These are phyloP conservation scores for Cotesia typhae DNA, from an alignment of 1,140 invertebrate species.

Conservation along the genomic window DNA sequence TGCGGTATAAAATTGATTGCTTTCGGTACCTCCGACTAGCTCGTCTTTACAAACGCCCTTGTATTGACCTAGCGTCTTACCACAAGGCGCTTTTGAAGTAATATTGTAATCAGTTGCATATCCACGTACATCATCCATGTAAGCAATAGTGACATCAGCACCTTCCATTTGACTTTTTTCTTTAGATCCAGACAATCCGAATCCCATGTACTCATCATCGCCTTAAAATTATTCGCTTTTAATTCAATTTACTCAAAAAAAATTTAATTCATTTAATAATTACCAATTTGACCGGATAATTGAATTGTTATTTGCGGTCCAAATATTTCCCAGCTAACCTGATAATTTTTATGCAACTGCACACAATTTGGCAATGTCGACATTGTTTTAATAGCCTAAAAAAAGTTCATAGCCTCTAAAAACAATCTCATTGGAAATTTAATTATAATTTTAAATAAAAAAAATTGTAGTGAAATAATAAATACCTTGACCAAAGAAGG, in stretches of 20 bases:
- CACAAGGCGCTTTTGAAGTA: conserved; percentile 85
- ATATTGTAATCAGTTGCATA: conserved; percentile 86
- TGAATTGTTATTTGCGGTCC: conserved; percentile 89
- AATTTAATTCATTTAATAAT: conserved; percentile 38
- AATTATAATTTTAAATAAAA: neutral
- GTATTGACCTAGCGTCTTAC: conserved; percentile 83
- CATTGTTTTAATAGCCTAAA: conserved; percentile 60
- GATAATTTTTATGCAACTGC: conserved; percentile 83
- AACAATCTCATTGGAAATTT: neutral
- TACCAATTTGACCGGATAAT: conserved; percentile 80
- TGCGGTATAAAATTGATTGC: conserved; percentile 79
- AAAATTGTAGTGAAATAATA: conserved; percentile 8
- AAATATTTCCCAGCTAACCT: conserved; percentile 90
- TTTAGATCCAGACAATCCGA: conserved; percentile 82
- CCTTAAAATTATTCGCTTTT: conserved; percentile 60
- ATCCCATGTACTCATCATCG: conserved; percentile 85
- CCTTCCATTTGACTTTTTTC: conserved; percentile 82
- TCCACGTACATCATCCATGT: conserved; percentile 76
- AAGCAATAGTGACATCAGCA: conserved; percentile 82
- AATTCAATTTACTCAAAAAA: neutral
- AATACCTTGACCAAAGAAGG: conserved; percentile 77
- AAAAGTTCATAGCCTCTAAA: neutral
- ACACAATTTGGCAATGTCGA: conserved; percentile 82
- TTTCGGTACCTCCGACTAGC: conserved; percentile 78
- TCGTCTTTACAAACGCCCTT: conserved; percentile 87